Conservation (phyloP, 1,140 invertebrate genomes). For the Drosophila malerkotliana region DNA sequence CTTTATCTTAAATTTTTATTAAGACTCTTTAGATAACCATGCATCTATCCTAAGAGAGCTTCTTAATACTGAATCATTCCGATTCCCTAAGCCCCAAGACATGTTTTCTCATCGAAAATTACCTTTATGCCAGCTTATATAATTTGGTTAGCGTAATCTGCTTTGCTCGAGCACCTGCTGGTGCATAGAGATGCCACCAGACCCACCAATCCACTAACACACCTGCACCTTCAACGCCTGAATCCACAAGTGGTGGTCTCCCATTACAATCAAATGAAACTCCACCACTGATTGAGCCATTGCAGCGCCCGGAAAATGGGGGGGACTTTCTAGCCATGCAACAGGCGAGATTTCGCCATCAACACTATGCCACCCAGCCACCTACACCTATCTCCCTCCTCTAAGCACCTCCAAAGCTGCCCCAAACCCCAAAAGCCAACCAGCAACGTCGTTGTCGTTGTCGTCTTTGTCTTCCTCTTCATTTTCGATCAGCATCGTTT, state of each 20-base stretch:
- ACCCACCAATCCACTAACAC: background rate
- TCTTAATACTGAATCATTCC: conserved; percentile 2
- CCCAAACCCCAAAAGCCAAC: conserved; percentile 24
- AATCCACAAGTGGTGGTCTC: conserved; percentile 78
- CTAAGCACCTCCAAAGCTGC: background rate
- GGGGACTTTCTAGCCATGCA: conserved; percentile 13
- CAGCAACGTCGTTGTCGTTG: conserved; percentile 27
- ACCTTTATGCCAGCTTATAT: conserved; percentile 46
- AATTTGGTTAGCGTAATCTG: conserved; percentile 49
- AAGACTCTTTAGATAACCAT: too few species aligned
- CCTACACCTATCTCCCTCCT: too few species aligned
- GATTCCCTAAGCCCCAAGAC: background rate
- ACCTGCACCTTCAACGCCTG: conserved; percentile 22
- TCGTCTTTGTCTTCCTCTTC: conserved; percentile 47
- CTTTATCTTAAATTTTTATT: too few species aligned
- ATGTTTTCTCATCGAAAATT: conserved; percentile 36
- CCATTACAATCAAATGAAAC: conserved; percentile 75
- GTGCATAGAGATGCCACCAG: background rate
- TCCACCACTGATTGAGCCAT: conserved; percentile 75
- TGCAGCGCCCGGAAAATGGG: conserved; percentile 29
- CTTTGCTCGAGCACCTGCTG: conserved; percentile 11
- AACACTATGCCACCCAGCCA: conserved; percentile 17
- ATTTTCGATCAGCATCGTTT: conserved; percentile 64
- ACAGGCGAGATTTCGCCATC: conserved; percentile 46
- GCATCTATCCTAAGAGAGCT: background rate